Conservation (phyloP, 2,797 vertebrate species). For the Cynopterus sphinx region DNA sequence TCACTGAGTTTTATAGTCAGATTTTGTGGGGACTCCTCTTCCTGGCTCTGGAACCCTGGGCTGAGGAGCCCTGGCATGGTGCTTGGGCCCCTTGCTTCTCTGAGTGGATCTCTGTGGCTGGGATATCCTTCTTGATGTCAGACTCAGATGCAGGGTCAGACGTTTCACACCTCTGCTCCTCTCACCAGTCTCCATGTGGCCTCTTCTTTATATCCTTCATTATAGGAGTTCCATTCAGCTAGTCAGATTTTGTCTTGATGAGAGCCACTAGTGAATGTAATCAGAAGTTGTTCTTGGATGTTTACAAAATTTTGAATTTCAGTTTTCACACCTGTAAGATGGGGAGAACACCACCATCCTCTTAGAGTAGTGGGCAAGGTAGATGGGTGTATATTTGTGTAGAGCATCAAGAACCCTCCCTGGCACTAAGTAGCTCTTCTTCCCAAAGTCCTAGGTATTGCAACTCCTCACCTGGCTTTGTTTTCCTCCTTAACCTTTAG, state of each 20-base stretch:
- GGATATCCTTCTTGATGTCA: no score
- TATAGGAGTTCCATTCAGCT: no score
- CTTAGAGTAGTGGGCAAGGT: background rate
- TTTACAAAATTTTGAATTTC: conserved; percentile 12
- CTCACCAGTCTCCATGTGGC: no score
- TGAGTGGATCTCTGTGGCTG: no score
- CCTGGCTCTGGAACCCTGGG: no score
- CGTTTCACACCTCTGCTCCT: no score
- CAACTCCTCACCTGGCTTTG: background rate
- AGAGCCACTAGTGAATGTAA: background rate
- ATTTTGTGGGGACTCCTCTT: no score
- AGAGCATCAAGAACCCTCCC: background rate
- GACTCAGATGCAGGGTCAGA: no score
- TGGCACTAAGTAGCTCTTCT: background rate
- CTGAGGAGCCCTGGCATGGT: no score
- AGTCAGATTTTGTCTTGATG: background rate
- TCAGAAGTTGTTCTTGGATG: conserved; percentile 31
- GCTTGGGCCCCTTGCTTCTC: no score
- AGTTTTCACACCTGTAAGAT: conserved; percentile 13
- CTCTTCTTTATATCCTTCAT: no score
- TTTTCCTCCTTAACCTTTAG: conserved; percentile 29
- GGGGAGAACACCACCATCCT: background rate
- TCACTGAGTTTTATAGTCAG: no score
- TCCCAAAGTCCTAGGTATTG: background rate
- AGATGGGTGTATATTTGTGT: background rate